Evolutionary conservation across 2,888 invertebrate genomes (phyloP), one percentile per base, ranked within the genome.

Genomic region (Pyralis farinalis): DNA sequence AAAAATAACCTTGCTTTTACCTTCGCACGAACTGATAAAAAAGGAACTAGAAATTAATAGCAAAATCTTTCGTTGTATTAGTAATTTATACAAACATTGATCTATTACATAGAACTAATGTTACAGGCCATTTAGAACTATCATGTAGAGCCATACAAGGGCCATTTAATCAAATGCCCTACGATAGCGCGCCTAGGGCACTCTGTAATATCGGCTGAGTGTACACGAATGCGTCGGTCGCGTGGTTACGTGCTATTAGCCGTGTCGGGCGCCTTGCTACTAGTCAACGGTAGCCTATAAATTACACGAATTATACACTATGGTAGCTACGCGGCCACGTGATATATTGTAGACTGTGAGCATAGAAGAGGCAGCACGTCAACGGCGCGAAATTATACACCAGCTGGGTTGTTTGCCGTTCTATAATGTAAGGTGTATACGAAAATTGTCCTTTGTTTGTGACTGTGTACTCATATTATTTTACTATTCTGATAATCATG

Each of bases 281-380:
- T 79, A 85, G 76, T 77, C 63, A 58, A 64, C 61, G 58, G 63
- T 65, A 64, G 53, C 59, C 77, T 71, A 86, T 87, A 87, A 87
- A 87, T 87, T 78, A 87, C 71, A 79, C 84, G 85, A 87, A 87
- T 87, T 87, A 88, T 82, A 85, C 79, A 71, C 70, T 69, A 73
- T 65, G 66, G 69, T 65, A 63, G 71, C 59, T 68, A 71, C 73
- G 76, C 75, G 67, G 60, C 65, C 75, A 55, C 65, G 85, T 87
- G 86, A 88, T 87, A 87, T 88, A 87, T 84, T 81, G 84, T 74
- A 63, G 75, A 68, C 75, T 73, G 75, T 75, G 64, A 64, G 62
- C 63, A 52, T 54, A 51, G 63, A 56, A 65, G 67, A 66, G 64
- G 59, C 70, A 58, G 61, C 72, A 71, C 81, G 80, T 83, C 85